These are phyloP conservation scores for Spisula subtruncata DNA, from an alignment of 2,888 invertebrate genomes.

Conservation along the genomic window DNA sequence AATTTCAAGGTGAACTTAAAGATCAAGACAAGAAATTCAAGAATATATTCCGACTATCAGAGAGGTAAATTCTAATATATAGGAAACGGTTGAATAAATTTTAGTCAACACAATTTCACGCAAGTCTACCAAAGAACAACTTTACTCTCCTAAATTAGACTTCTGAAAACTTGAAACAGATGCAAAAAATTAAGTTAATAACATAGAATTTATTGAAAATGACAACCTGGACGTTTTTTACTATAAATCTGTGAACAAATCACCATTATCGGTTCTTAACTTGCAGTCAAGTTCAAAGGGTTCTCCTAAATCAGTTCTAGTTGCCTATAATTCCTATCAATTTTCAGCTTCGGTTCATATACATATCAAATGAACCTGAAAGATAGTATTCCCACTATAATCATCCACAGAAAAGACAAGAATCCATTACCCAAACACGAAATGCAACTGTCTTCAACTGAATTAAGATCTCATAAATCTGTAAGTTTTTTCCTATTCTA, in stretches of 20 bases:
- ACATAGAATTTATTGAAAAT: background rate
- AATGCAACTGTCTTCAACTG: constrained; percentile 20
- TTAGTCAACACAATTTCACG: background rate
- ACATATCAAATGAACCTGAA: constrained; percentile 36
- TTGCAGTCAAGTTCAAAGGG: constrained; percentile 35
- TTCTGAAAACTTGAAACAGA: constrained; percentile 12
- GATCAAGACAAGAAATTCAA: too few relatives aligned
- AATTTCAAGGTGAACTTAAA: too few relatives aligned
- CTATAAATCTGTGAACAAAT: constrained; percentile 17
- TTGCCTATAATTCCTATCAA: constrained; percentile 7
- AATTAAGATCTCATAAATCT: constrained; percentile 33
- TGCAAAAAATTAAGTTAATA: background rate
- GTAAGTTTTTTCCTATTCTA: background rate
- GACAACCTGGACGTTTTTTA: background rate
- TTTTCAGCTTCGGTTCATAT: constrained; percentile 26
- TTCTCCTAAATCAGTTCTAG: constrained; percentile 14
- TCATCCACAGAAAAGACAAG: background rate
- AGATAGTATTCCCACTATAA: background rate
- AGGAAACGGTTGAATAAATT: too few relatives aligned
- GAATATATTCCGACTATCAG: too few relatives aligned
- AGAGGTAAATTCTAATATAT: too few relatives aligned
- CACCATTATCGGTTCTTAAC: background rate
- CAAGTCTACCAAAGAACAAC: background rate
- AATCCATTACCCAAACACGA: constrained; percentile 13
- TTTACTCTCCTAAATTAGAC: background rate